A percentile compares a stretch with the other conserved stretches of the same genome.
Conservation (phyloP, 2,797 vertebrate species). For the Acrocephalus scirpaceus region DNA sequence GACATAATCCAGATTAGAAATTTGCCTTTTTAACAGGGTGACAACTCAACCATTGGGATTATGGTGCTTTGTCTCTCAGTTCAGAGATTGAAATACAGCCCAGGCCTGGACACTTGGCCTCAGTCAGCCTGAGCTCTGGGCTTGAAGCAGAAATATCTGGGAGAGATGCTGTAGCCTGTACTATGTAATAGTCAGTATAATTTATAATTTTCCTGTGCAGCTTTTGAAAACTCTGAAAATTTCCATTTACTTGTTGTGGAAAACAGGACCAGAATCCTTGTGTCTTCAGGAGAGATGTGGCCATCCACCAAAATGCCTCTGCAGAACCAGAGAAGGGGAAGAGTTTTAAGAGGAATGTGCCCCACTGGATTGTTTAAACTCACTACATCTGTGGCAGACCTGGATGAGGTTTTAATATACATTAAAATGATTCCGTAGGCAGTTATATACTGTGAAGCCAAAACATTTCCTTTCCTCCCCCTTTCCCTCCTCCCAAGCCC, state of each 20-base stretch:
- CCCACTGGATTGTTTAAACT: not conserved
- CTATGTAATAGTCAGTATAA: not conserved
- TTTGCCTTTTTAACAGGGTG: not conserved
- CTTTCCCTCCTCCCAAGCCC: not conserved
- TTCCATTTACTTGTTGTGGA: not conserved
- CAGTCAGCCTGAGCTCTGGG: not conserved
- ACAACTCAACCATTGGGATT: not conserved
- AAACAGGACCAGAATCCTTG: not conserved
- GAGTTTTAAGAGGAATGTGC: not conserved
- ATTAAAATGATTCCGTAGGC: slow-evolving; percentile 24
- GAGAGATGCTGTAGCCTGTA: not conserved
- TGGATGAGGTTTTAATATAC: slow-evolving; percentile 37
- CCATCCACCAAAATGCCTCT: not conserved
- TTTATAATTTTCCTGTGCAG: not conserved
- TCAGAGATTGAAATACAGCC: not conserved
- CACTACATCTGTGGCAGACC: not conserved
- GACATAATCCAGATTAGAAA: not conserved
- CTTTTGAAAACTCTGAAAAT: not conserved
- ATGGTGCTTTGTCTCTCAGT: not conserved
- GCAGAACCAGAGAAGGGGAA: not conserved
- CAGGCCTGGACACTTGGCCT: not conserved
- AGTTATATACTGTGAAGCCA: slow-evolving; percentile 41
- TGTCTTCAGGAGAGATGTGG: not conserved
- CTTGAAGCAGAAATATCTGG: not conserved
- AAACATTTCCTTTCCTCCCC: slow-evolving; percentile 41